A percentile compares a stretch with the other conserved stretches of the same genome.
Evolutionary conservation across 2,113 vertebrate species (phyloP).

Genomic region (Pseudorhombus dupliciocellatus): DNA sequence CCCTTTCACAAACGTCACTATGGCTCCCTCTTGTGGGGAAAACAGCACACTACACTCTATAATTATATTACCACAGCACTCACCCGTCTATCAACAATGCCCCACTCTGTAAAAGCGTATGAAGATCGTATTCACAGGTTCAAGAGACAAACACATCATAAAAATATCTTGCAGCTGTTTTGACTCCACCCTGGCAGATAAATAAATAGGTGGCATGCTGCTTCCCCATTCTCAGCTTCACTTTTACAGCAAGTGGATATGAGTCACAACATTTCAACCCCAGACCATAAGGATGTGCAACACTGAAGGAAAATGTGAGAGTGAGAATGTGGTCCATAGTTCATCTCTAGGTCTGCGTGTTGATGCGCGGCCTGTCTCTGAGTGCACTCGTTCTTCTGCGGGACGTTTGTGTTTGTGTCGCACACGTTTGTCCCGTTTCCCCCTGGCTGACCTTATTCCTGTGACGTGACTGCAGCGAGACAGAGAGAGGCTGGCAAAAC

Average conservation of each 20-base stretch:
- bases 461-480: conserved; percentile 30
- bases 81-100: not conserved
- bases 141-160: not conserved
- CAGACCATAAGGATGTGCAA: no score
- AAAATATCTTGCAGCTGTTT: not conserved
- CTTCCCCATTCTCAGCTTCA: not conserved
- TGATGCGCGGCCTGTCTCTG: not conserved
- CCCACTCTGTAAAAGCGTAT: not conserved
- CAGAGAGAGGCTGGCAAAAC: conserved; percentile 36
- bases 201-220: not conserved
- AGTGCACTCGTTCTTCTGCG: not conserved
- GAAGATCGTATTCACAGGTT: not conserved
- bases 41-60: conserved; percentile 1
- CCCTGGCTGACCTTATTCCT: conserved; percentile 42
- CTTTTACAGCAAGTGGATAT: no score
- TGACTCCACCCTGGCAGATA: not conserved
- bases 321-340: not conserved
- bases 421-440: conserved; percentile 36
- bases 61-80: not conserved
- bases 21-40: conserved; percentile 62
- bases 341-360: not conserved
- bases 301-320: not conserved
- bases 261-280: no score
- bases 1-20: not conserved
- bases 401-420: not conserved